Percentiles rank a stretch among this genome's conserved stretches.
Evolutionary conservation across 1,140 invertebrate species (phyloP).

Genomic region (Charaxes varanes): DNA sequence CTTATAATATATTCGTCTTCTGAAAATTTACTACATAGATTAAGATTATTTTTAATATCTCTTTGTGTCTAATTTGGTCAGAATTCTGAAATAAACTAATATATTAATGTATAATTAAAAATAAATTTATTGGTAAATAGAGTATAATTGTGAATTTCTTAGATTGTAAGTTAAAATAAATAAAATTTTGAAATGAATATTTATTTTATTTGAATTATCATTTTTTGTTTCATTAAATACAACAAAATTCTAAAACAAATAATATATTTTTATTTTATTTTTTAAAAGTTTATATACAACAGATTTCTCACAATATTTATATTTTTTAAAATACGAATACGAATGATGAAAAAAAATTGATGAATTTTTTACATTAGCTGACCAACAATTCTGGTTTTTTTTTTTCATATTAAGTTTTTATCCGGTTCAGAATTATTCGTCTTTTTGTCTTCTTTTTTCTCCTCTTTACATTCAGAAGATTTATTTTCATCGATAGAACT

Average conservation of each 20-base stretch:
- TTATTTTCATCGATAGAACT: conserved; percentile 38
- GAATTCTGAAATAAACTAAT: conserved; percentile 20
- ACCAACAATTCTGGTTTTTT: no score
- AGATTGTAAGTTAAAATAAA: conserved; percentile 27
- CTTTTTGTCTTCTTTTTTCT: conserved; percentile 6
- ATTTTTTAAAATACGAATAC: not conserved
- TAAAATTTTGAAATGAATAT: conserved; percentile 35
- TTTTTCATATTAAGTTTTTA: no score
- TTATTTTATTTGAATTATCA: no score
- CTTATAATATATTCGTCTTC: no score
- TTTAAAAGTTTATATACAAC: not conserved
- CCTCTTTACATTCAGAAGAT: conserved; percentile 5
- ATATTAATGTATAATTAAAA: conserved; percentile 16
- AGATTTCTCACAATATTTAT: not conserved
- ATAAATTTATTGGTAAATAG: conserved; percentile 19
- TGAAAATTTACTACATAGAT: not conserved
- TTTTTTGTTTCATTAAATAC: no score
- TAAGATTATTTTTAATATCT: not conserved
- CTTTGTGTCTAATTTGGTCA: not conserved
- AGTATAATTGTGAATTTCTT: conserved; percentile 26
- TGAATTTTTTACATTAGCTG: no score
- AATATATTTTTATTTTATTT: not conserved
- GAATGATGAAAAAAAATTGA: no score
- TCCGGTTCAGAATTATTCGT: not conserved
- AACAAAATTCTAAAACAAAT: conserved; percentile 4